Base-by-base conservation (phyloP, 2,888 invertebrate species). In the Holacanthella duospinosa region DNA sequence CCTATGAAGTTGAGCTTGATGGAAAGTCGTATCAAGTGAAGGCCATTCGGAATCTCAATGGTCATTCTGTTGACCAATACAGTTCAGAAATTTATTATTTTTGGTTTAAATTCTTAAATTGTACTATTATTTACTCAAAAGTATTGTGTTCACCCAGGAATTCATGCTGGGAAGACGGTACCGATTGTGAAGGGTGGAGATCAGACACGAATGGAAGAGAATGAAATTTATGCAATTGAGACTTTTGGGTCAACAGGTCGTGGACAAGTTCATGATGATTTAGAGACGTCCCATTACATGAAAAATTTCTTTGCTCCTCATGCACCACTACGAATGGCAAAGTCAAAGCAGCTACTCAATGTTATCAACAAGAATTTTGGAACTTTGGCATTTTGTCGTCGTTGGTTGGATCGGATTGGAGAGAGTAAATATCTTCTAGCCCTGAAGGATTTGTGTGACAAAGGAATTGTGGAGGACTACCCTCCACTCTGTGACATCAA, bases 211-310 rank as follows among this genome's bases (percentile, higher is more conserved):
- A 99, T 99, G 99, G 99, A 99, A 79, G 97, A 97, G 77, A 93
- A 94, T 76, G 97, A 97, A 79, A 93, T 96, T 78, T 99, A 96
- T 80, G 97, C 97, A 0, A 99, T 99, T 73, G 99, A 99, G 80
- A 99, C 99, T 0, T 99, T 99, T 77, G 99, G 99, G 53, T 96
- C 96, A 6, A 99, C 99, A 1, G 99, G 99, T 1, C 85, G 86
- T 60, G 92, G 91, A 0, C 80, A 88, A 65, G 97, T 99, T 1
- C 96, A 97, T 76, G 97, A 99, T 76, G 99, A 99, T 76, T 93
- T 96, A 90, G 99, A 99, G 76, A 92, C 93, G 74, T 97, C 96
- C 21, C 99, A 99, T 80, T 99, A 99, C 78, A 99, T 99, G 97
- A 97, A 97, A 79, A 94, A 95, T 78, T 97, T 88, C 77, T 96